A percentile compares a stretch with the other conserved stretches of the same genome.
phyloP scores from a whole-genome alignment of 2,797 vertebrate species.

The Potorous gilbertii region DNA sequence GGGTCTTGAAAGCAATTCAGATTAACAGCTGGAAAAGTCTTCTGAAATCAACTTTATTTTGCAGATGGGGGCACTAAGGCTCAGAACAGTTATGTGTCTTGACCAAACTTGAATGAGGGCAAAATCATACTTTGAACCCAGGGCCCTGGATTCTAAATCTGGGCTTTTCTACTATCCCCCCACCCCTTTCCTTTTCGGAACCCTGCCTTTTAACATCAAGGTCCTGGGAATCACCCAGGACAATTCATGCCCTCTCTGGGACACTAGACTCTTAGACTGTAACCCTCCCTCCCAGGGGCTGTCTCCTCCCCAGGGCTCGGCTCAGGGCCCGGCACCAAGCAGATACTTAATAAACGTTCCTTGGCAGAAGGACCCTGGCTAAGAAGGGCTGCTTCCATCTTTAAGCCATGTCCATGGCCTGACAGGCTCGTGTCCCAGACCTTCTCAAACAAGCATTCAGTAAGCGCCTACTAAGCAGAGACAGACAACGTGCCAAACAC shows the following conservation, averaged over 20 bases:
- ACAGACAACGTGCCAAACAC: background rate
- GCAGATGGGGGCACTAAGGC: background rate
- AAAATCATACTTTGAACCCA: too few species aligned
- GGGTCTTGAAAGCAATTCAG: background rate
- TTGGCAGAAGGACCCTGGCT: background rate
- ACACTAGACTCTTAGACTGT: background rate
- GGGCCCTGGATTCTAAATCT: background rate
- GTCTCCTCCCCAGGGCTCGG: background rate
- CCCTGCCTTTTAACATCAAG: background rate
- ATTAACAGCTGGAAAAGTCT: background rate
- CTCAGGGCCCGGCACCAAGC: background rate
- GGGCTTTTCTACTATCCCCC: background rate
- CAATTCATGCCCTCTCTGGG: background rate
- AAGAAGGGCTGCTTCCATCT: background rate
- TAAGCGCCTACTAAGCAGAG: background rate
- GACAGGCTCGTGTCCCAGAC: background rate
- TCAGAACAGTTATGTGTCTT: background rate
- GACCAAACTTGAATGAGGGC: background rate
- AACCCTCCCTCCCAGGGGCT: background rate
- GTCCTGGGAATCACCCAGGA: background rate
- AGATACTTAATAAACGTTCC: background rate
- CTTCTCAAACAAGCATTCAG: background rate
- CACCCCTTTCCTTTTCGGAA: background rate
- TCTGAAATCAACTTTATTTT: background rate
- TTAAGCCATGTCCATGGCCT: background rate